Evolutionary conservation across 2,113 vertebrate species (phyloP).

Genomic region (Malurus elegans): DNA sequence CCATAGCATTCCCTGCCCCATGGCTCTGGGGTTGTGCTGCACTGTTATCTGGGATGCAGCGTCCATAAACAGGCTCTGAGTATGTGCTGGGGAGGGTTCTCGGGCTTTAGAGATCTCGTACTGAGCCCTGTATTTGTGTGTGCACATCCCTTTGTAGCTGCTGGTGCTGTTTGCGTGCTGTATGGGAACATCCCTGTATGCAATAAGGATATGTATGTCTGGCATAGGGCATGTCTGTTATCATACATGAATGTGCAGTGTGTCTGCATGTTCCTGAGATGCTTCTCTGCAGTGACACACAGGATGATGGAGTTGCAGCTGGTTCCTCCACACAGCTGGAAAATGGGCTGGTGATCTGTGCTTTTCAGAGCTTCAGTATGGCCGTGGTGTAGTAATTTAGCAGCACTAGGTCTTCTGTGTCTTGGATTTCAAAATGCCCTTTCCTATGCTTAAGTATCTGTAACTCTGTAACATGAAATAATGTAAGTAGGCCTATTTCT

Average conservation of each 20-base stretch:
- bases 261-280: not conserved
- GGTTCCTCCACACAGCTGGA: not conserved
- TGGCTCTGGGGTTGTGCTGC: not conserved
- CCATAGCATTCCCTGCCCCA: not conserved
- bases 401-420: not conserved
- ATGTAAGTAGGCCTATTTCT: not conserved
- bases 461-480: not conserved
- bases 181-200: not conserved
- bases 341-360: not conserved
- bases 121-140: not conserved
- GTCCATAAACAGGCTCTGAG: not conserved
- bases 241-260: not conserved
- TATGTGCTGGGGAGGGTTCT: not conserved
- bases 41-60: not conserved
- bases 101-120: rapidly evolving
- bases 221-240: not conserved
- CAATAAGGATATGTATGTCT: not conserved
- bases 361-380: not conserved
- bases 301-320: not conserved
- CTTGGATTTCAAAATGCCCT: not conserved
- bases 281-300: not conserved
- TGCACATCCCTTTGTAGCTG: not conserved
- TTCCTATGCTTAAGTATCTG: not conserved
- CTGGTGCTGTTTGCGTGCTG: not conserved
- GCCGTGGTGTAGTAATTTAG: not conserved